Evolutionary conservation across 2,113 vertebrate species (phyloP).

Genomic region (Corythoichthys intestinalis): DNA sequence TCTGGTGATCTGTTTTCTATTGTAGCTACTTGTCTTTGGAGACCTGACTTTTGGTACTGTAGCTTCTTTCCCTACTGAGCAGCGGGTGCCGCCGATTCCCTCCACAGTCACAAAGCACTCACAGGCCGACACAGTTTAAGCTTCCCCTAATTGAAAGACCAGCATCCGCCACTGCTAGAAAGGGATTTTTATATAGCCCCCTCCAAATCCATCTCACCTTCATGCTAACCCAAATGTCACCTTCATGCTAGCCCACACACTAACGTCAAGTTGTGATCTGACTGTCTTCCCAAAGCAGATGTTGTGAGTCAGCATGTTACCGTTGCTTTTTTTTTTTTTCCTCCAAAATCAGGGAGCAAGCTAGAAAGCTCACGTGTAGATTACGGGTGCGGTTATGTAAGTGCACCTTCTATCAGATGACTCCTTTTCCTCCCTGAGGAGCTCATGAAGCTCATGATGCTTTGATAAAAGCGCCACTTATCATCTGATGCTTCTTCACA

Average conservation of each 20-base stretch:
- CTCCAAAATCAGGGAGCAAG: not conserved
- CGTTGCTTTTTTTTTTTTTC: not conserved
- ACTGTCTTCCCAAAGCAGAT: not conserved
- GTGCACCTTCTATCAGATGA: slow-evolving; percentile 3
- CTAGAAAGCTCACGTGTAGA: not conserved
- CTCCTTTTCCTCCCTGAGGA: slow-evolving; percentile 9
- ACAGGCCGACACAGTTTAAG: too few species aligned
- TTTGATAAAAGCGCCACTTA: not conserved
- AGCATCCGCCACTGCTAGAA: not conserved
- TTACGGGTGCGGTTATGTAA: not conserved
- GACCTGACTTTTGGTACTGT: too few species aligned
- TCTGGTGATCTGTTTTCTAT: too few species aligned
- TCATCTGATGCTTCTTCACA: not conserved
- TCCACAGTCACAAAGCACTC: too few species aligned
- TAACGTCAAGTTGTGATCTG: not conserved
- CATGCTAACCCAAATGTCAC: not conserved
- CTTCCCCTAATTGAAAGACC: too few species aligned
- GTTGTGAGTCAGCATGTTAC: slow-evolving; percentile 16
- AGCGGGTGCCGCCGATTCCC: too few species aligned
- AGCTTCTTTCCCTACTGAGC: too few species aligned
- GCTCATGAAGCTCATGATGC: not conserved
- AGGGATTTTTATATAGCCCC: too few species aligned
- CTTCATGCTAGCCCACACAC: too few species aligned
- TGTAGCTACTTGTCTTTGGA: too few species aligned
- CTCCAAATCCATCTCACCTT: too few species aligned